Evolutionary conservation across 2,113 vertebrate genomes (phyloP), one percentile per base, ranked within the genome.

Genomic region (Oostethus manadensis): DNA sequence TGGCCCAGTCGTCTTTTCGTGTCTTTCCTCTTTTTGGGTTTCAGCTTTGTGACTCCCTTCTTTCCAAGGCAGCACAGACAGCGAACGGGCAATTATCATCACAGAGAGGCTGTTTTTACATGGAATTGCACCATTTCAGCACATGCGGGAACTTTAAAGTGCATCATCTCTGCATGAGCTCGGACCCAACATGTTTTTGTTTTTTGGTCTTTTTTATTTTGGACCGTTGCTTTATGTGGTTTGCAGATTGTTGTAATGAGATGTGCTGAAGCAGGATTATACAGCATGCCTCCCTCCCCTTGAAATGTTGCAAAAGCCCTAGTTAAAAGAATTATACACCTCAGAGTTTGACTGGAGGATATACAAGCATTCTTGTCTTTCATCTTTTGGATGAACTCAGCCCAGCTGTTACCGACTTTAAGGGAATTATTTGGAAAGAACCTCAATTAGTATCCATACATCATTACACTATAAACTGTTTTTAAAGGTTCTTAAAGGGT

Each of bases 321-420:
- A 42, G 56, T 66, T 69, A 44, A 38, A 51, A 62, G 23, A 62
- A 67, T 69, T 62, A 60, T 26, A 21, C 35, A 6, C 44, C 51
- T 73, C 44, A 60, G 29, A 71, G 35, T 17, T 33, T 20, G 58
- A 56, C 56, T 63, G 46, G 20, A 64, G 40, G 55, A 60, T 54
- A 58, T 51, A 43, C 35, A 42, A 51, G 56, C 57, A 61, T 62
- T 70, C 62, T 68, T n/a, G 21, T 44, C 64, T 59, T 60, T 43
- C 56, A 74, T 29, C 21, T 71, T 62, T 56, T 60, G 59, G 57
- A 71, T 60, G 70, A 70, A 81, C 77, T 81, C 70, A 69, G 67
- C 74, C 57, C 71, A 72, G 54, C 53, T 45, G 57, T 54, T 62
- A 71, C 40, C 70, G 72, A 60, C 53, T 59, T 70, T 66, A 33